Evolutionary conservation across 2,888 invertebrate genomes (phyloP).

Genomic region (Germaria angustata): DNA sequence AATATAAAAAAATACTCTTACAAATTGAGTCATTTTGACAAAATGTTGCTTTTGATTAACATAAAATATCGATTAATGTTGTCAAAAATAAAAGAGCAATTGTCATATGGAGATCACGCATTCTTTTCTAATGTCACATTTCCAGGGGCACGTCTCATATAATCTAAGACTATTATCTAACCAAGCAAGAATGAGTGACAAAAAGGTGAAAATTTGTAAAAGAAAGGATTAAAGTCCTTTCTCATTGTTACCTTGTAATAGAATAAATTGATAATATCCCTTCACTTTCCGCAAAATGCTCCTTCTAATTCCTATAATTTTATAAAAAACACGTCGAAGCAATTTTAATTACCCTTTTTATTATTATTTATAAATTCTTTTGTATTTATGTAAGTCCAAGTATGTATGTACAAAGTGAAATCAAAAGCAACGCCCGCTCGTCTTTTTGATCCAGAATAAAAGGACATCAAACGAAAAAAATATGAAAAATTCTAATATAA

Average conservation of each 20-base stretch:
- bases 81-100: constrained; percentile 6
- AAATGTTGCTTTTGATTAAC: constrained; percentile 69
- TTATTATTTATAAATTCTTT: too few relatives aligned
- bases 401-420: too few relatives aligned
- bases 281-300: too few relatives aligned
- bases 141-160: background rate
- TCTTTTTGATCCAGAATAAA: too few relatives aligned
- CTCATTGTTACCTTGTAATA: background rate
- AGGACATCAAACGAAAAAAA: too few relatives aligned
- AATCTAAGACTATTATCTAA: background rate
- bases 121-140: constrained; percentile 22
- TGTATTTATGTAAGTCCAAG: too few relatives aligned
- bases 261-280: too few relatives aligned
- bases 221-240: constrained; percentile 32
- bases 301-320: too few relatives aligned
- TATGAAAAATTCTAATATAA: too few relatives aligned
- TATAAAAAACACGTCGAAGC: background rate
- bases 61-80: constrained; percentile 72
- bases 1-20: background rate
- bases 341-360: background rate
- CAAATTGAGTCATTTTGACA: constrained; percentile 73
- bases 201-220: constrained; percentile 17
- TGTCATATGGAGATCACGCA: constrained; percentile 55
- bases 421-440: too few relatives aligned
- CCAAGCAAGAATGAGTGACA: background rate